Evolutionary conservation across 2,888 invertebrate species (phyloP).

Genomic region (Malacosoma neustria): DNA sequence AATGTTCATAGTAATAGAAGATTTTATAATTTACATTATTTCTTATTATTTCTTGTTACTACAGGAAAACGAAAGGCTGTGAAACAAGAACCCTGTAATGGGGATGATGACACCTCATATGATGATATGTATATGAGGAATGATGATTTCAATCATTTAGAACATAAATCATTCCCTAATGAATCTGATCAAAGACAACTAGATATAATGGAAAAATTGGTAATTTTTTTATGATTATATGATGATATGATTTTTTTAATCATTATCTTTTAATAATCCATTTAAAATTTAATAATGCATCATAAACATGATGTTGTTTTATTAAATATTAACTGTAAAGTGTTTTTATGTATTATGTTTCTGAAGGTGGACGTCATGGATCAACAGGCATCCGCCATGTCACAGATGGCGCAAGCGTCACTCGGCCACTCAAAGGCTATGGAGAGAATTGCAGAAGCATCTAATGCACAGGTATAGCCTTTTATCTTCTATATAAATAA

Average conservation of each 20-base stretch:
- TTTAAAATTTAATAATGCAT: too few relatives aligned
- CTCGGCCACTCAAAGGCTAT: conserved; percentile 44
- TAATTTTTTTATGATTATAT: conserved; percentile 14
- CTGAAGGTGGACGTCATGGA: conserved; percentile 52
- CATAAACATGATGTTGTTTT: too few relatives aligned
- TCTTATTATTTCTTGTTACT: too few relatives aligned
- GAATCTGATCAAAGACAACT: conserved; percentile 43
- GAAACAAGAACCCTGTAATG: conserved; percentile 40
- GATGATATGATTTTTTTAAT: neutral
- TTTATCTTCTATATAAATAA: too few relatives aligned
- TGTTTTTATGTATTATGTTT: conserved; percentile 4
- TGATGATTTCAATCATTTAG: conserved; percentile 23
- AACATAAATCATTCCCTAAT: conserved; percentile 19
- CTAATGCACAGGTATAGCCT: conserved; percentile 47
- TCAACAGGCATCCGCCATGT: conserved; percentile 47
- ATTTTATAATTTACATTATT: too few relatives aligned
- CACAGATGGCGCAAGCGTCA: conserved; percentile 49
- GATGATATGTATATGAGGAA: conserved; percentile 30
- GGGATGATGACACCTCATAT: conserved; percentile 29
- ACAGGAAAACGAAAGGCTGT: conserved; percentile 40
- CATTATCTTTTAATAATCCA: too few relatives aligned
- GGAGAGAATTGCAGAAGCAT: conserved; percentile 52
- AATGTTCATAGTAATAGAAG: too few relatives aligned
- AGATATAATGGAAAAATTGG: conserved; percentile 51
- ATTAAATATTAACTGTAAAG: too few relatives aligned